Conservation (phyloP, 2,888 invertebrate species). For the Cetonia aurata region DNA sequence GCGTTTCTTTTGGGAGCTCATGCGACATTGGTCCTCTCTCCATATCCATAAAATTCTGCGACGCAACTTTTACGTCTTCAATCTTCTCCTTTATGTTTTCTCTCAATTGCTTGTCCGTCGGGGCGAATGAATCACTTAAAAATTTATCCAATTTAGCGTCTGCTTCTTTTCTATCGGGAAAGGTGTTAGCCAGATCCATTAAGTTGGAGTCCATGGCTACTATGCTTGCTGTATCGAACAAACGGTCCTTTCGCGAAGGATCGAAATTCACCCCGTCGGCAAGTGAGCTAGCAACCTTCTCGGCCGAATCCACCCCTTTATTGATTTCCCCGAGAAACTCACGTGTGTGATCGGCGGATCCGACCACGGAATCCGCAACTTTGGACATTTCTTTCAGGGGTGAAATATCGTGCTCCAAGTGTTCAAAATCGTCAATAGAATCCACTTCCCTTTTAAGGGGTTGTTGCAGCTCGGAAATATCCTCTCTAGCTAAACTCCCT, state of each 20-base stretch:
- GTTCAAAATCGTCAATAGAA: slow-evolving; percentile 82
- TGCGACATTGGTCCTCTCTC: slow-evolving; percentile 56
- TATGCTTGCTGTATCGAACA: slow-evolving; percentile 47
- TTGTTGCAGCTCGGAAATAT: slow-evolving; percentile 25
- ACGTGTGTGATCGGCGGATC: slow-evolving; percentile 50
- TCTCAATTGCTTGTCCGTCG: slow-evolving; percentile 51
- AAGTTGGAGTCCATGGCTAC: slow-evolving; percentile 62
- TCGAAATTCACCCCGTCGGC: slow-evolving; percentile 52
- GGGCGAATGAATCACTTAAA: slow-evolving; percentile 55
- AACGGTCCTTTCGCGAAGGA: slow-evolving; percentile 46
- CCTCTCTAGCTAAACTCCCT: slow-evolving; percentile 21
- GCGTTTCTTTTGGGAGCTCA: not conserved
- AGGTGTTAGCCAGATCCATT: slow-evolving; percentile 62
- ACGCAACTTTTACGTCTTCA: slow-evolving; percentile 54
- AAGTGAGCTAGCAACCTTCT: slow-evolving; percentile 55
- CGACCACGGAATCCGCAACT: slow-evolving; percentile 54
- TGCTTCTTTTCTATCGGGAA: slow-evolving; percentile 59
- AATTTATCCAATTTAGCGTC: slow-evolving; percentile 62
- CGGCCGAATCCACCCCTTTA: slow-evolving; percentile 64
- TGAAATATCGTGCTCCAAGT: slow-evolving; percentile 74
- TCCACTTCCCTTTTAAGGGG: slow-evolving; percentile 71
- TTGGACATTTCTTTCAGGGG: slow-evolving; percentile 62
- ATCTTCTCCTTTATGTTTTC: slow-evolving; percentile 51
- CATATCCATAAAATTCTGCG: slow-evolving; percentile 61
- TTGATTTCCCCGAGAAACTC: slow-evolving; percentile 62